Base-by-base conservation (phyloP, 2,113 vertebrate species). In the Neoarius graeffei region DNA sequence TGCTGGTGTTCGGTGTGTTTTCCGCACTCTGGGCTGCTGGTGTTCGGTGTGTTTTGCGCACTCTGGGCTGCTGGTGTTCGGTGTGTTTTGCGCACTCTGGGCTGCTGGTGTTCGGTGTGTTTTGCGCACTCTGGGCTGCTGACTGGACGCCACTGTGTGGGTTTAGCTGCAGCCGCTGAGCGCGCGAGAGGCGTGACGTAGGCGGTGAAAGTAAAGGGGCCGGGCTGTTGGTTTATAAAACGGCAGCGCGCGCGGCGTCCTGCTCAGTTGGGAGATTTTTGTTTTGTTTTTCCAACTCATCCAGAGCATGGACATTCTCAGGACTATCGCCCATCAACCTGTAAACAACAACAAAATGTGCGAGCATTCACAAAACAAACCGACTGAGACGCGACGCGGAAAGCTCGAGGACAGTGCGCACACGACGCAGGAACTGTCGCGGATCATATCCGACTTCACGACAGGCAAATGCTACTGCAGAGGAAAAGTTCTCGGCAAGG, bases 401-500 rank as follows among this genome's bases (percentile, higher is more conserved):
- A 95, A 95, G 84, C 84, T 85, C 4, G 89, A 89, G 27, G 92
- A 94, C 25, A 93, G 94, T 67, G 73, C 92, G 0, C 94, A 94
- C 86, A 82, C 94, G 8, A 90, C 93, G 2, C 87, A 95, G 0
- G 96, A 97, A 89, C 91, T 97, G 83, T 96, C 96, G 13, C 91
- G 96, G 94, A 96, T 97, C 93, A 95, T 97, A 59, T 95, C 95
- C 48, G 96, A 97, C 84, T 94, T 95, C 57, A 94, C 93, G 60
- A 97, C 96, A 2, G 96, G 96, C 30, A 96, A 94, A 93, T 95
- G 96, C 48, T 97, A 97, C 88, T 97, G 96, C 90, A 95, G 96
- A 80, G 96, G 96, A 80, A 97, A 96, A 93, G 96, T 97, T 92
- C 94, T 97, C 74, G 96, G 96, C 86, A 97, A 97, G 96, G 96